A percentile compares a stretch with the other conserved stretches of the same genome.
Conservation (phyloP, 2,113 vertebrate genomes). For the Suricata suricatta region DNA sequence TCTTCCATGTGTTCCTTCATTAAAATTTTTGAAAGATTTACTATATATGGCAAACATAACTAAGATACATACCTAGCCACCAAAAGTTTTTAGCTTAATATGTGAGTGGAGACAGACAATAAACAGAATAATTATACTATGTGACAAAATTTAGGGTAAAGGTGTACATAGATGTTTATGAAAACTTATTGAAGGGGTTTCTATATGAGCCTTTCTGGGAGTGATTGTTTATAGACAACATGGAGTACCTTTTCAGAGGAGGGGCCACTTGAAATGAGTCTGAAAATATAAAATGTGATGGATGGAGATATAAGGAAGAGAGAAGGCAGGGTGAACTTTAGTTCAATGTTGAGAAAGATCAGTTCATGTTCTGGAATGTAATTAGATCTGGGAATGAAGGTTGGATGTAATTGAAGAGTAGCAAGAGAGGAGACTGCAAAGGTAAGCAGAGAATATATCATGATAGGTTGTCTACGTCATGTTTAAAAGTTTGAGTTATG, state of each 20-base stretch:
- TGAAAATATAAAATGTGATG: background rate
- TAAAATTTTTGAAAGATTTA: conserved; percentile 22
- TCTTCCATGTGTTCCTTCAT: conserved; percentile 28
- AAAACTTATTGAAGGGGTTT: background rate
- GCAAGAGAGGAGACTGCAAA: background rate
- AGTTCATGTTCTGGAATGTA: background rate
- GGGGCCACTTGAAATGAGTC: background rate
- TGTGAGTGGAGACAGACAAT: background rate
- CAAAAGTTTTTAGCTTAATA: background rate
- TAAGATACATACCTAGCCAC: background rate
- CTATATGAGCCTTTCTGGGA: background rate
- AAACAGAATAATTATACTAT: background rate
- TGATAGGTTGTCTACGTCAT: background rate
- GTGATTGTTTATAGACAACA: background rate
- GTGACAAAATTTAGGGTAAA: background rate
- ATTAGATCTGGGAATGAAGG: background rate
- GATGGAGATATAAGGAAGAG: background rate
- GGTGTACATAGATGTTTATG: background rate
- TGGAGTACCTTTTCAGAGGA: background rate
- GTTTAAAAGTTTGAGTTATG: background rate
- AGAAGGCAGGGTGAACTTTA: background rate
- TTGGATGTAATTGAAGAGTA: background rate
- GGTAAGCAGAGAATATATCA: background rate
- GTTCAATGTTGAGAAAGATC: background rate
- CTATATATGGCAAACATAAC: conserved; percentile 16